Conservation (phyloP, 2,888 invertebrate genomes). For the Dendrolimus houi region DNA sequence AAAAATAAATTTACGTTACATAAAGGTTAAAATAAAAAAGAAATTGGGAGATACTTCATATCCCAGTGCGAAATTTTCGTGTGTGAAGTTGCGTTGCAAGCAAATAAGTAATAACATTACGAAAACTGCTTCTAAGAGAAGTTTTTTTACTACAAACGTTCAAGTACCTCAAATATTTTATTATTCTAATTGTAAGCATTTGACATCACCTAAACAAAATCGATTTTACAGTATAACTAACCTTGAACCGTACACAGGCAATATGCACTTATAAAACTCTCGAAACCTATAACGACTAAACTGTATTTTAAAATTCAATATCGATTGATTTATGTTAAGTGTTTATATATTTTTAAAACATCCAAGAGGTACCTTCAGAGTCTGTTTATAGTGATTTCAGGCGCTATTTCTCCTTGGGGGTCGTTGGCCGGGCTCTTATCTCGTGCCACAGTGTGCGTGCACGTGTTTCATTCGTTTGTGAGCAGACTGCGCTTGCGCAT, state of each 20-base stretch:
- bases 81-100: too few relatives aligned
- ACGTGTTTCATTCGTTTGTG: slow-evolving; percentile 28
- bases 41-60: too few relatives aligned
- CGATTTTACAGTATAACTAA: neutral
- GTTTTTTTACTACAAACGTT: too few relatives aligned
- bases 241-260: neutral
- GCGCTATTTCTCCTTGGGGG: slow-evolving; percentile 55
- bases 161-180: too few relatives aligned
- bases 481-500: slow-evolving; percentile 36
- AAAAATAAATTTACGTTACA: too few relatives aligned
- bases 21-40: too few relatives aligned
- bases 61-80: too few relatives aligned
- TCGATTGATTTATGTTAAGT: slow-evolving; percentile 9
- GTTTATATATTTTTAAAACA: slow-evolving; percentile 14
- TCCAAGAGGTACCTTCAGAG: slow-evolving; percentile 21
- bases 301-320: neutral
- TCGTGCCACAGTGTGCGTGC: slow-evolving; percentile 34
- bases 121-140: too few relatives aligned
- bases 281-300: neutral
- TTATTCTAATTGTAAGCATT: too few relatives aligned
- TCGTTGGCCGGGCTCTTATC: slow-evolving; percentile 64
- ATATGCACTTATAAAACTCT: neutral
- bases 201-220: too few relatives aligned
- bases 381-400: slow-evolving; percentile 50
- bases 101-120: too few relatives aligned